Conservation (phyloP, 2,113 vertebrate genomes). For the Sander lucioperca region DNA sequence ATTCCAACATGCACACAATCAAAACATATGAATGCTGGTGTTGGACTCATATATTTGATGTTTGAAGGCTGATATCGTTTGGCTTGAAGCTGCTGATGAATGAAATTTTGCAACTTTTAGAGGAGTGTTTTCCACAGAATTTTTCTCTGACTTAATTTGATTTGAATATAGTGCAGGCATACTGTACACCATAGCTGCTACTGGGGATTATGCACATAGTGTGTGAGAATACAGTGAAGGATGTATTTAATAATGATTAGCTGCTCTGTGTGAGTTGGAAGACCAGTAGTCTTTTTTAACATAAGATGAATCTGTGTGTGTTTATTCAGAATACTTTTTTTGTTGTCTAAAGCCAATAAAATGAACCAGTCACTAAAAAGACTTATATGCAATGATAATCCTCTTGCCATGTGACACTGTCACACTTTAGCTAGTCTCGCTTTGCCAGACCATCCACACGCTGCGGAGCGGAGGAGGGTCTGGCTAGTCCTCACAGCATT, state of each 20-base stretch:
- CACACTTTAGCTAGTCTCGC: neutral
- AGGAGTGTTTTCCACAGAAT: neutral
- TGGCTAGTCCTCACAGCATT: no score
- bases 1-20: conserved; percentile 17
- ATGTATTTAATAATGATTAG: neutral
- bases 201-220: neutral
- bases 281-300: neutral
- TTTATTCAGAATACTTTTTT: neutral
- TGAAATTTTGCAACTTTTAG: neutral
- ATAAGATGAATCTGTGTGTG: neutral
- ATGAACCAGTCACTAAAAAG: neutral
- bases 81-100: neutral
- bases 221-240: neutral
- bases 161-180: neutral
- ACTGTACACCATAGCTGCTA: neutral
- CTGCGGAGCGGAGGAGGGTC: no score
- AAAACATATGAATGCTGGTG: conserved; percentile 14
- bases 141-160: neutral
- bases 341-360: neutral
- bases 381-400: neutral
- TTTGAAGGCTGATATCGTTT: conserved; percentile 10
- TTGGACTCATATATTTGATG: neutral
- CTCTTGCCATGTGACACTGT: neutral
- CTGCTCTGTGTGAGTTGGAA: neutral
- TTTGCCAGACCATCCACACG: no score